Evolutionary conservation across 2,113 vertebrate genomes (phyloP), one percentile per base, ranked within the genome.

Genomic region (Columba janthina): DNA sequence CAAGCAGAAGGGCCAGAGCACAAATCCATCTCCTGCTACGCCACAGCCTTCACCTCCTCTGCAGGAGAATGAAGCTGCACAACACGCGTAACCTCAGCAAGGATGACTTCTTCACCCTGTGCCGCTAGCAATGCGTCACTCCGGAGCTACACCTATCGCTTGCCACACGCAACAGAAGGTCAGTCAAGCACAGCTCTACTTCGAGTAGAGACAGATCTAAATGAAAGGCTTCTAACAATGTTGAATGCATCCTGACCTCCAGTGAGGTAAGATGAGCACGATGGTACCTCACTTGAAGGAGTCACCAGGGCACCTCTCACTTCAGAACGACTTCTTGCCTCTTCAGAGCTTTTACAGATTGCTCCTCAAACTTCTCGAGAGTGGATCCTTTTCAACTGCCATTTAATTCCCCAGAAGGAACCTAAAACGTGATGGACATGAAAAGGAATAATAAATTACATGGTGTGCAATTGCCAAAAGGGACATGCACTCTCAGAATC

Each of bases 101-200:
- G 51, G 51, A 29, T 2, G 0, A 24, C 34, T 65, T 58, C 69
- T 48, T 44, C 54, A 10, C 11, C 15, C 38, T 0, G 2, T 7
- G 60, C 61, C 3, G 0, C 58, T 5, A 34, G 51, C 1, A 1
- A 34, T 11, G 58, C 51, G 9, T 26, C 24, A 1, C 56, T 10
- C 76, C 5, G 6, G 29, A 75, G 77, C 51, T 46, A 51, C 60
- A 32, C 31, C 51, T 60, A 16, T 5, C 2, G 0, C 11, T 42
- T 26, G 29, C 53, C 80, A 25, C 12, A n/a, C 5, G 1, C 53
- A 18, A 53, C n/a, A 29, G 40, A 40, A 40, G 57, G 6, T 20
- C 87, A 56, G 76, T 13, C 15, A 32, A 80, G 79, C 54, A 25
- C 38, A 80, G 62, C 29, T 28, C 51, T 69, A 2, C 56, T 60